A percentile compares a stretch with the other conserved stretches of the same genome.
These are phyloP conservation scores for Zophobas atratus DNA, from an alignment of 1,140 invertebrate genomes.

Conservation along the genomic window DNA sequence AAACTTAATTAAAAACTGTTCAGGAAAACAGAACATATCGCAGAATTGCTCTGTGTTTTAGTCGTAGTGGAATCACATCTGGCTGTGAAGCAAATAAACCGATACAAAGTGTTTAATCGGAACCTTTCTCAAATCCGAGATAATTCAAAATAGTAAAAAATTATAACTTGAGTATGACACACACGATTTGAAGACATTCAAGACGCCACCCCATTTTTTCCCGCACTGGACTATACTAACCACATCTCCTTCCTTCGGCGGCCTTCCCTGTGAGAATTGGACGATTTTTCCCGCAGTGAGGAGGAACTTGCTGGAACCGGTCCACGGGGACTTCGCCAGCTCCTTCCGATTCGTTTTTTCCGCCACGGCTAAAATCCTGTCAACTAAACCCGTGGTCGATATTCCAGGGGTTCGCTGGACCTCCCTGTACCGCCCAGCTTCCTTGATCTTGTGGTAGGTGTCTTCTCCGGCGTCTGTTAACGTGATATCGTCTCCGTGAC, in stretches of 20 bases:
- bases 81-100: no score
- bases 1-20: no score
- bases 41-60: no score
- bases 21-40: no score
- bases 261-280: conserved; percentile 95
- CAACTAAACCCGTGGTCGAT: conserved; percentile 79
- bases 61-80: no score
- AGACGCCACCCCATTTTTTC: no score
- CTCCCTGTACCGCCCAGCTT: conserved; percentile 85
- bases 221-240: not conserved
- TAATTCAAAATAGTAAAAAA: no score
- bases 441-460: conserved; percentile 93
- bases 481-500: conserved; percentile 98
- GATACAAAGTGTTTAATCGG: no score
- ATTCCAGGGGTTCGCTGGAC: conserved; percentile 92
- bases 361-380: conserved; percentile 74
- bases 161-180: no score
- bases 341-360: not conserved
- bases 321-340: conserved; percentile 93
- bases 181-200: no score
- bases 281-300: conserved; percentile 98
- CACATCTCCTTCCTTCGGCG: conserved; percentile 90
- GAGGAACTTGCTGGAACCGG: conserved; percentile 97
- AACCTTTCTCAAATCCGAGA: no score
- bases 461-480: conserved; percentile 94